A percentile compares a stretch with the other conserved stretches of the same genome.
These are phyloP conservation scores for Clarias gariepinus DNA, from an alignment of 2,113 vertebrate species.

Conservation along the genomic window DNA sequence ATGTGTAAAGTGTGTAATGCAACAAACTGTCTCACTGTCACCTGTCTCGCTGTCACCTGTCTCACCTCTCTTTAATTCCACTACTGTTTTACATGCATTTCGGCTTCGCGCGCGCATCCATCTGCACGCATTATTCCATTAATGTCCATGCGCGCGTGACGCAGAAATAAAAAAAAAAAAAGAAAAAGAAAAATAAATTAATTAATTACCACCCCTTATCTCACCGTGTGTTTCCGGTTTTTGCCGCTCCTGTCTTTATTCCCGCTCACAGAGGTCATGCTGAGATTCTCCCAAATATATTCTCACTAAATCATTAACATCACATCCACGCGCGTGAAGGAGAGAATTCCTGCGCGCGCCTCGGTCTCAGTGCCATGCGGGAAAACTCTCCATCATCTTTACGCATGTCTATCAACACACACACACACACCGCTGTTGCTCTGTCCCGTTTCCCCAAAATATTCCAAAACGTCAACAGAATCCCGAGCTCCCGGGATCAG, in stretches of 20 bases:
- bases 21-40: not conserved
- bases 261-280: slow-evolving; percentile 94
- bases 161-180: slow-evolving; percentile 18
- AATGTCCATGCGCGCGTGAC: not conserved
- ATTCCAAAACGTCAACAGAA: not conserved
- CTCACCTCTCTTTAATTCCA: not conserved
- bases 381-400: slow-evolving; percentile 18
- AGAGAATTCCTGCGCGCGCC: slow-evolving; percentile 6
- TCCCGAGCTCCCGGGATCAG: not conserved
- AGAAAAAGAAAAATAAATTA: not conserved
- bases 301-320: slow-evolving; percentile 51
- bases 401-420: not conserved
- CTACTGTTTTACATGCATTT: not conserved
- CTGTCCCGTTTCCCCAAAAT: not conserved
- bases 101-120: not conserved
- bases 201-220: slow-evolving; percentile 51
- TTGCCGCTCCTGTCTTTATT: slow-evolving; percentile 91
- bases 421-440: not conserved
- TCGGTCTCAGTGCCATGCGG: slow-evolving; percentile 19
- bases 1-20: not conserved
- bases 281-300: slow-evolving; percentile 58
- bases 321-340: slow-evolving; percentile 59
- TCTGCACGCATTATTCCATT: not conserved
- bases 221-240: slow-evolving; percentile 94
- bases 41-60: not conserved